A percentile compares a stretch with the other conserved stretches of the same genome.
Conservation (phyloP, 2,113 vertebrate genomes). For the Barnardius zonarius region DNA sequence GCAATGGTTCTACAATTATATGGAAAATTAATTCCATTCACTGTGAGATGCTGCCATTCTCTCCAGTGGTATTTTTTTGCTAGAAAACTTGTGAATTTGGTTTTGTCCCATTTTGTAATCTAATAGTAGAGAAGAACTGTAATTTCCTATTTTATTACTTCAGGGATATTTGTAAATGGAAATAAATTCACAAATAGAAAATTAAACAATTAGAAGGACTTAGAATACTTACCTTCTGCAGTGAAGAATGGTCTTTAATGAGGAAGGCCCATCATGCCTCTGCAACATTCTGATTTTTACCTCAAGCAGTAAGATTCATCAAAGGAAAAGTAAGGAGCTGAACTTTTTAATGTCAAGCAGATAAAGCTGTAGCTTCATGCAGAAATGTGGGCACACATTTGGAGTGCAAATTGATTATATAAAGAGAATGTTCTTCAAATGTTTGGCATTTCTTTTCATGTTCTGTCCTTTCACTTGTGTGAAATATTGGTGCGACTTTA, state of each 20-base stretch:
- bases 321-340: not conserved
- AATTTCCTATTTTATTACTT: not conserved
- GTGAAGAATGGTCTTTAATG: rapidly evolving
- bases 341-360: not conserved
- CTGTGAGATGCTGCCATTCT: not conserved
- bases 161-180: not conserved
- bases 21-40: not conserved
- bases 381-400: not conserved
- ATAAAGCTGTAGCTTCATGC: not conserved
- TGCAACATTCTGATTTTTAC: not conserved
- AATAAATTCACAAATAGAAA: not conserved
- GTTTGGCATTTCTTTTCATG: not conserved
- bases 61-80: not conserved
- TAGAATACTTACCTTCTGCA: not conserved
- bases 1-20: not conserved
- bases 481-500: not conserved
- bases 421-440: not conserved
- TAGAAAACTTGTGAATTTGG: not conserved
- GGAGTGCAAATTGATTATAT: not conserved
- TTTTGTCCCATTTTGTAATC: not conserved
- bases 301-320: not conserved
- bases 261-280: not conserved
- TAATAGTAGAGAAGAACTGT: not conserved
- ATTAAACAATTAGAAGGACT: not conserved
- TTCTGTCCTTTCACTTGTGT: constrained; percentile 3